Evolutionary conservation across 2,888 invertebrate genomes (phyloP), one percentile per base, ranked within the genome.

Genomic region (Oligia fasciuncula): DNA sequence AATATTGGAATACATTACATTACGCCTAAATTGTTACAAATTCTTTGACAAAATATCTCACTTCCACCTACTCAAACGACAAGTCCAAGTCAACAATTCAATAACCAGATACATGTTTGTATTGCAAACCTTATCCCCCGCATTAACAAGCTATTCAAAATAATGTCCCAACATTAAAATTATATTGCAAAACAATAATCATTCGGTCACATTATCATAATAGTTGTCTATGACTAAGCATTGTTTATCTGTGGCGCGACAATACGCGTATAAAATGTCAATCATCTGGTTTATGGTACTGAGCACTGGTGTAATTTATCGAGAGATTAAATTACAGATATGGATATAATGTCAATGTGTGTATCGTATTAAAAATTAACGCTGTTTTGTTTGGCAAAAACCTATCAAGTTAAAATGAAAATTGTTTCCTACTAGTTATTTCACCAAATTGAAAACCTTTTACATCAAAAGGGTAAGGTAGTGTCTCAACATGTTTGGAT

Each of bases 191-290:
- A 76, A 85, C 79, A 85, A 85, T 83, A 79, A 73, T 76, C 84
- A 79, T 80, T 83, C 66, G 66, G 74, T 77, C 80, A 71, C 65
- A 81, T 87, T 88, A 87, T 85, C 89, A 84, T 80, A 80, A 79
- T 60, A 72, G 73, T 84, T 79, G 82, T 88, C 79, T 88, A 74
- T 88, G 90, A 88, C 81, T 80, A 85, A 82, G 65, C 65, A 43
- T 79, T 82, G 77, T 73, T 88, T 85, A 82, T 89, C 84, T 85
- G 77, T 88, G 80, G 81, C 76, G 77, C 72, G 72, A 72, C 60
- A 79, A 77, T 74, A 75, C 68, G 71, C 79, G 73, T 73, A 75
- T 81, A 77, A 80, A 88, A 82, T 89, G 77, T 80, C 88, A 89
- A 81, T 80, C 88, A 87, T 89, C 81, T 86, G 80, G 79, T 85